A percentile compares a stretch with the other conserved stretches of the same genome.
phyloP scores from a whole-genome alignment of 2,113 vertebrate genomes.

The Gymnogyps californianus region DNA sequence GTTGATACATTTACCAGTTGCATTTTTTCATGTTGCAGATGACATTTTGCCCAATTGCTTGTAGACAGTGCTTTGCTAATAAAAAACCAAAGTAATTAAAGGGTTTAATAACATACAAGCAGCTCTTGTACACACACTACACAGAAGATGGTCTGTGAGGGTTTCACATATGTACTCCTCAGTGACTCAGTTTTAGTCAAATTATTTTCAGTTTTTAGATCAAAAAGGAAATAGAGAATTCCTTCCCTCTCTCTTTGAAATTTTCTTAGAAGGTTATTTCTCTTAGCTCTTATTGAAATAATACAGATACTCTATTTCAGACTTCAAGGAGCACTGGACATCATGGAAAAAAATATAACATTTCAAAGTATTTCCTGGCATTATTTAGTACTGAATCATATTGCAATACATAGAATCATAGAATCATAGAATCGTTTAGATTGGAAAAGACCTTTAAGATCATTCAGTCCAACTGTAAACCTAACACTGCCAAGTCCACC shows the following conservation, averaged over 20 bases:
- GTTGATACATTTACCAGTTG: not conserved
- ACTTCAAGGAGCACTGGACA: not conserved
- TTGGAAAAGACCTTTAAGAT: not conserved
- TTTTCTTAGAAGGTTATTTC: slow-evolving; percentile 38
- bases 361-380: slow-evolving; percentile 9
- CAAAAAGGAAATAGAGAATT: not conserved
- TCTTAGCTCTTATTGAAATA: slow-evolving; percentile 28
- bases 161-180: not conserved
- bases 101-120: not conserved
- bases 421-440: not conserved
- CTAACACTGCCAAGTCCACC: not conserved
- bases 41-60: not conserved
- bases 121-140: not conserved
- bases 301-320: slow-evolving; percentile 37
- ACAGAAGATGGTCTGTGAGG: not conserved
- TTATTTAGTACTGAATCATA: not conserved
- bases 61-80: not conserved
- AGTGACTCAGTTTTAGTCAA: not conserved
- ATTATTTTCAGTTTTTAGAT: slow-evolving; percentile 20
- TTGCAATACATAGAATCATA: not conserved
- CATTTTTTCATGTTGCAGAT: not conserved
- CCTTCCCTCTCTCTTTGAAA: not conserved
- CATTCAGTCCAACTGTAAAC: not conserved
- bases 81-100: not conserved
- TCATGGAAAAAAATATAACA: not conserved